Conservation (phyloP, 2,113 vertebrate genomes). For the Ascaphus truei region DNA sequence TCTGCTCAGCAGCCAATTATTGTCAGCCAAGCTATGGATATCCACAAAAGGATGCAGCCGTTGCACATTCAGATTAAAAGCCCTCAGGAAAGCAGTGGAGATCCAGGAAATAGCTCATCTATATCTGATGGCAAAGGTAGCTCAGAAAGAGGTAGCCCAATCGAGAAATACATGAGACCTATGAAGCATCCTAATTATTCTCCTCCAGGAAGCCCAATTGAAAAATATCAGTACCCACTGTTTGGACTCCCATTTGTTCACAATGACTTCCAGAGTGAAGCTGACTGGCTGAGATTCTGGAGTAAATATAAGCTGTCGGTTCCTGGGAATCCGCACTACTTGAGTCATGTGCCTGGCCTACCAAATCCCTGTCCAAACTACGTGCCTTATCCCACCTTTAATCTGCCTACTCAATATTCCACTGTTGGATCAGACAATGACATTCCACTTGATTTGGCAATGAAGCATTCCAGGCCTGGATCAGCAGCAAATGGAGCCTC, state of each 20-base stretch:
- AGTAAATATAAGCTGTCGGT: constrained; percentile 98
- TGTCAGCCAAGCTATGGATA: constrained; percentile 94
- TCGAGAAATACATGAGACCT: constrained; percentile 98
- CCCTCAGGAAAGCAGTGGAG: constrained; percentile 79
- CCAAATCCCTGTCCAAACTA: constrained; percentile 94
- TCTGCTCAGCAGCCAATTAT: constrained; percentile 87
- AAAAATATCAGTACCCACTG: constrained; percentile 97
- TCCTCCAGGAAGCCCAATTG: constrained; percentile 95
- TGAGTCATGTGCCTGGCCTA: constrained; percentile 86
- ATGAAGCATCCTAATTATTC: constrained; percentile 94
- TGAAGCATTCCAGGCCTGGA: constrained; percentile 92
- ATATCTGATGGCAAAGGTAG: constrained; percentile 85
- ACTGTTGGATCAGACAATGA: constrained; percentile 87
- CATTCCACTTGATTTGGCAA: constrained; percentile 95
- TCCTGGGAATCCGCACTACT: constrained; percentile 90
- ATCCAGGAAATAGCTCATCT: constrained; percentile 71
- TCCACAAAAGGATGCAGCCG: constrained; percentile 97
- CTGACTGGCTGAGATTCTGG: constrained; percentile 98
- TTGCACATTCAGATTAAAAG: constrained; percentile 92
- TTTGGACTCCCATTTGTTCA: constrained; percentile 89
- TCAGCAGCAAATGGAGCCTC: constrained; percentile 72
- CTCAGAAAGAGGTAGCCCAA: constrained; percentile 94
- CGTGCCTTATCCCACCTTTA: constrained; percentile 96
- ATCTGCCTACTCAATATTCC: constrained; percentile 89
- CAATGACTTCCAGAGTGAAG: constrained; percentile 92